Evolutionary conservation across 2,888 invertebrate species (phyloP).

Genomic region (Drymonia ruficornis): DNA sequence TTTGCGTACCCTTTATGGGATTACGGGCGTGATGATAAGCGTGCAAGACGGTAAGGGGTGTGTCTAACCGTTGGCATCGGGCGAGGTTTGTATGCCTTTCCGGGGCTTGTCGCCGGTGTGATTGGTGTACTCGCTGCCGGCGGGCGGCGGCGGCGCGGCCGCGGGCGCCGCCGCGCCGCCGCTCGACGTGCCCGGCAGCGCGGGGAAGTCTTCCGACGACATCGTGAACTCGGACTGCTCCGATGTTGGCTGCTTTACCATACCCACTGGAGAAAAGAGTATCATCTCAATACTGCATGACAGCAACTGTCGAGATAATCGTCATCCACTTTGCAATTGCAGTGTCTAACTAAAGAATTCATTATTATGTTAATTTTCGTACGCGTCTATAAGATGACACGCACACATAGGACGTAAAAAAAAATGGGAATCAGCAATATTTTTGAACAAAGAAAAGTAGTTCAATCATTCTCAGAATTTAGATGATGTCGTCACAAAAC

Average conservation of each 20-base stretch:
- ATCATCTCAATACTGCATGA: not conserved
- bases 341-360: not conserved
- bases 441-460: no score
- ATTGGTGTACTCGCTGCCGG: slow-evolving; percentile 51
- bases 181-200: slow-evolving; percentile 96
- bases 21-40: not conserved
- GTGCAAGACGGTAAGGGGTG: slow-evolving; percentile 6
- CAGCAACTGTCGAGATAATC: no score
- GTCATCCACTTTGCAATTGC: not conserved
- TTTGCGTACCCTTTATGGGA: not conserved
- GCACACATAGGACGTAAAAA: no score
- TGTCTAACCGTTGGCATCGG: slow-evolving; percentile 88
- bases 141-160: slow-evolving; percentile 42
- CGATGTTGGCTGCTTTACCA: slow-evolving; percentile 97
- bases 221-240: slow-evolving; percentile 98
- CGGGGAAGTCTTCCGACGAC: slow-evolving; percentile 99
- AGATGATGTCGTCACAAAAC: no score
- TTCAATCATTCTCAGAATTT: no score
- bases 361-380: no score
- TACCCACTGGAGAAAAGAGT: slow-evolving; percentile 89
- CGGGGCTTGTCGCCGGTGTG: slow-evolving; percentile 83
- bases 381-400: no score
- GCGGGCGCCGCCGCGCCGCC: slow-evolving; percentile 68
- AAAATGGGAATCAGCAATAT: no score
- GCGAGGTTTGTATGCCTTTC: slow-evolving; percentile 97